Base-by-base conservation (phyloP, 2,113 vertebrate genomes). In the Rhinichthys klamathensis region DNA sequence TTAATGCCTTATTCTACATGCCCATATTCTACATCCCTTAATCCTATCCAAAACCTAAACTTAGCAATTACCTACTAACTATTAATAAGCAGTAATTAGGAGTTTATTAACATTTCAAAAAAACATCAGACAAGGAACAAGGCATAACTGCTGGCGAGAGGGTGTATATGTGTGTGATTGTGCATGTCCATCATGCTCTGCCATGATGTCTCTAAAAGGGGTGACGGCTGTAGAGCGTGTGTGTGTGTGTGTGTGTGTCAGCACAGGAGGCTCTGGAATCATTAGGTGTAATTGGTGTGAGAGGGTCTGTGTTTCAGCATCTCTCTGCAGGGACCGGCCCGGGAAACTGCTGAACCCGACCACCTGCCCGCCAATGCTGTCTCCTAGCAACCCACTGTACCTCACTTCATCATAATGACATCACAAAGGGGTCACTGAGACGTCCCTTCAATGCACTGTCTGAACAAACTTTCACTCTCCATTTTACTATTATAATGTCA, bases 261-360 rank as follows among this genome's bases (percentile, higher is more conserved):
- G 23, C 63, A 30, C 4, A 5, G 30, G 58, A 56, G 30, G 8
- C 27, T 61, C 38, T 49, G 60, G 51, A 49, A 77, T 83, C 58
- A 83, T 86, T 83, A 83, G 44, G n/a, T 77, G 41, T 86, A 86
- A 86, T 86, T 86, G 85, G 73, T 27, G 38, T 58, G 72, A 86
- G 44, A 73, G 41, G 72, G 60, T 74, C 27, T 58, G 82, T 63
- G 56, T 82, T 61, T 44, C 54, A 30, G 38, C 18, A 38, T 67
- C 63, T 32, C 23, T 65, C 86, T 35, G 32, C 51, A 63, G 60
- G 60, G 63, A 69, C 67, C 11, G 61, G 25, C 27, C 32, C 32
- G 61, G 2, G 18, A 58, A 83, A 54, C 63, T 18, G 74, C 84
- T n/a, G 41, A 65, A 23, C 16, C 18, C 30, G 23, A 51, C 38